Evolutionary conservation across 92 coral and sea anemone genomes (phyloP), one percentile per base, ranked within the genome.

Genomic region (Porites divaricata): DNA sequence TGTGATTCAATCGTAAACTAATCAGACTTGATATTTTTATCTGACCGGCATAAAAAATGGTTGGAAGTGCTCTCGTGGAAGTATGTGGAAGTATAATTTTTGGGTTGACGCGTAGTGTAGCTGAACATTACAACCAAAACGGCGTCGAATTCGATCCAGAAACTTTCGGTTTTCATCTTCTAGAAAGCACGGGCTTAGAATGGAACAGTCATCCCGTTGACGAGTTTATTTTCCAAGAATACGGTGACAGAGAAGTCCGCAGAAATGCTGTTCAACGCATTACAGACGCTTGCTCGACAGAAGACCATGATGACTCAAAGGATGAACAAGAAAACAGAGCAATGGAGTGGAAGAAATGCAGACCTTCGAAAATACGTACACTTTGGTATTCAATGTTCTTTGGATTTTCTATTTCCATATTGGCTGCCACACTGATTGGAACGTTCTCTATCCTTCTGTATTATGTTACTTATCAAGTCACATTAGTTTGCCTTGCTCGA

Each of bases 331-430:
- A 28, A 19, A 72, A 63, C 48, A 23, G 62, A 45, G 83, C 61
- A 52, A 78, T 78, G 83, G 73, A 58, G 63, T 78, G 83, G 83
- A 78, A 78, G 63, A 71, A 45, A 2, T 59, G 63, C 21, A 79
- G 83, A 12, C 83, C 83, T 23, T 48, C 74, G n/a, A 17, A 59
- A n/a, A 9, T 2, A 14, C 53, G 70, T 6, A 76, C 81, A 4
- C 69, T 61, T 23, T 62, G 69, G 68, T 59, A 41, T 17, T 76
- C 81, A 25, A 10, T 61, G 12, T 58, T 22, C 58, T 26, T 76
- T 62, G 81, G 81, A n/a, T 28, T 76, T 15, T 9, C 41, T 0
- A 41, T 76, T 14, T 76, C 70, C 6, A 15, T 76, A 19, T 35
- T 62, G 3, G 62, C 10, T 76, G 81, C 81, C 12, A 12, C 10